These are phyloP conservation scores for Acronicta leporina DNA, from an alignment of 2,888 invertebrate genomes.

Conservation along the genomic window DNA sequence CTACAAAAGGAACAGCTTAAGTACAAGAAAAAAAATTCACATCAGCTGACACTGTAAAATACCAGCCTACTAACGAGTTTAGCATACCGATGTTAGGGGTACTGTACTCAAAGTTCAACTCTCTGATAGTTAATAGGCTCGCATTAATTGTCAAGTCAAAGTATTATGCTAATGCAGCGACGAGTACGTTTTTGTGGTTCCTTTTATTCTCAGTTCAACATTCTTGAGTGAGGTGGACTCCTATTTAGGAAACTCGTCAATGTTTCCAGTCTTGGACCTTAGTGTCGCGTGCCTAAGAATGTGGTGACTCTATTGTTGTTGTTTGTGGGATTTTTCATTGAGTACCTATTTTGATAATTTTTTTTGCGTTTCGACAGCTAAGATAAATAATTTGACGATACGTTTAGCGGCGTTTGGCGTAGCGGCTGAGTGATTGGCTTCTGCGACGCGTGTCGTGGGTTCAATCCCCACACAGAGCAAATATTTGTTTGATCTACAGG, in stretches of 20 bases:
- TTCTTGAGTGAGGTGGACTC: slow-evolving; percentile 66
- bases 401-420: no score
- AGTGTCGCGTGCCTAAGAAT: slow-evolving; percentile 75
- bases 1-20: no score
- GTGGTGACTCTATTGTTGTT: slow-evolving; percentile 45
- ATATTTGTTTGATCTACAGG: no score
- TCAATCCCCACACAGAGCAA: no score
- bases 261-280: slow-evolving; percentile 62
- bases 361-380: no score
- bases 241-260: slow-evolving; percentile 80
- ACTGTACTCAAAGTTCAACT: slow-evolving; percentile 26
- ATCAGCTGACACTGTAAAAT: no score
- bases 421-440: no score
- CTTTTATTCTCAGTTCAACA: slow-evolving; percentile 69
- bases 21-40: no score
- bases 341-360: no score
- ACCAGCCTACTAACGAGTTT: slow-evolving; percentile 5
- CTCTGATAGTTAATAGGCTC: slow-evolving; percentile 28
- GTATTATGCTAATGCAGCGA: slow-evolving; percentile 51
- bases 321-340: neutral
- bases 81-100: slow-evolving; percentile 17
- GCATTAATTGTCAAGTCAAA: slow-evolving; percentile 51
- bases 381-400: no score
- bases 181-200: slow-evolving; percentile 58
- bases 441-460: no score